Evolutionary conservation across 2,797 vertebrate genomes (phyloP).

Genomic region (Sylvilagus floridanus): DNA sequence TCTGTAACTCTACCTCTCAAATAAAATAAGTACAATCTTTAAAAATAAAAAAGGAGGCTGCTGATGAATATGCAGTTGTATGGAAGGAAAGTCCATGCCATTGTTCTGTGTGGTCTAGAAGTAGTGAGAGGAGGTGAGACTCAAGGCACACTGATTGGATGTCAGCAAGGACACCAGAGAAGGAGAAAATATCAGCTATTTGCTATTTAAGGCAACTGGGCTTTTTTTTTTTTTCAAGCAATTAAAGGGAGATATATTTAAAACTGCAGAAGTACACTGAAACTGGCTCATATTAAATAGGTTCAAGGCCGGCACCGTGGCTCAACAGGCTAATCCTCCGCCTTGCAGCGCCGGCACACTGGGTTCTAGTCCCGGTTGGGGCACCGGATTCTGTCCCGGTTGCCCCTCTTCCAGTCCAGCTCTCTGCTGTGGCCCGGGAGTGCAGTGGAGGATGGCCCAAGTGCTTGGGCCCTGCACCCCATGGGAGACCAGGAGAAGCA

Average conservation of each 20-base stretch:
- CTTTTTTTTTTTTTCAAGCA: not conserved
- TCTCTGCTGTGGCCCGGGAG: too few relatives aligned
- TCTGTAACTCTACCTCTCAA: too few relatives aligned
- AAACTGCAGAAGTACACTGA: not conserved
- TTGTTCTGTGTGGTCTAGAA: not conserved
- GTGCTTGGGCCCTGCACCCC: too few relatives aligned
- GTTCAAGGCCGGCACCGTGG: too few relatives aligned
- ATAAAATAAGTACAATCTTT: too few relatives aligned
- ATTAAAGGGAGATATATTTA: not conserved
- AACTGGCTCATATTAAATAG: not conserved
- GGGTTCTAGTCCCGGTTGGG: too few relatives aligned
- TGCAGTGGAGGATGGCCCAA: too few relatives aligned
- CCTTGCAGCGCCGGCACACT: too few relatives aligned
- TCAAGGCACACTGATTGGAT: not conserved
- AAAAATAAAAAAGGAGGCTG: not conserved
- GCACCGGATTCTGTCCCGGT: too few relatives aligned
- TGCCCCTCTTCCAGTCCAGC: too few relatives aligned
- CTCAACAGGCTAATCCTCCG: too few relatives aligned
- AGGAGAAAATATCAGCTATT: not conserved
- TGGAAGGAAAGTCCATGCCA: not conserved
- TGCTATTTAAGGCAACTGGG: not conserved
- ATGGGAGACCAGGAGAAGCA: too few relatives aligned
- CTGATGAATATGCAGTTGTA: not conserved
- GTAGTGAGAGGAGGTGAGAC: not conserved
- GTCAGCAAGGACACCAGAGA: not conserved